A percentile compares a stretch with the other conserved stretches of the same genome.
phyloP scores from a whole-genome alignment of 2,113 vertebrate genomes.

The Nestor notabilis region DNA sequence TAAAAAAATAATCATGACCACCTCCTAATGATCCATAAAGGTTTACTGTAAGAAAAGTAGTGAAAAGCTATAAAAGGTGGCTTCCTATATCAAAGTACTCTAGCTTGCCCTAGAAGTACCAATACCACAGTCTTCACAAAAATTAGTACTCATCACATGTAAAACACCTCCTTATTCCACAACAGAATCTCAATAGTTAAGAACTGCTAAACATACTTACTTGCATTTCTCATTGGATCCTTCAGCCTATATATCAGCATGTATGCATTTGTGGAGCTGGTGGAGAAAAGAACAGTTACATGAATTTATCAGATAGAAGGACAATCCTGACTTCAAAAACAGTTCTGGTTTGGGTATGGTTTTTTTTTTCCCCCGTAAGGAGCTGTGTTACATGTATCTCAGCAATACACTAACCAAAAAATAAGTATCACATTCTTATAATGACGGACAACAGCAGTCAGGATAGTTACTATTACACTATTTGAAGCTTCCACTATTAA shows the following conservation, averaged over 20 bases:
- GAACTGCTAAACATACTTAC: constrained; percentile 78
- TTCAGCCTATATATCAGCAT: constrained; percentile 99
- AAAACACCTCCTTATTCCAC: background rate
- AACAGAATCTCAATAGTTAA: background rate
- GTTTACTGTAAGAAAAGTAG: background rate
- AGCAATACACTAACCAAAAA: background rate
- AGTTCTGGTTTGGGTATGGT: too few relatives aligned
- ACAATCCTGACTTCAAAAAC: background rate
- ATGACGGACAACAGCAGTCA: background rate
- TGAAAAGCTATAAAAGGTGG: background rate
- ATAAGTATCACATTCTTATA: background rate
- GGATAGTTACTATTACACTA: background rate
- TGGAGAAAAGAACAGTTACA: background rate
- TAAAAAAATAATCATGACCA: background rate
- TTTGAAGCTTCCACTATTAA: background rate
- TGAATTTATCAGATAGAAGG: background rate
- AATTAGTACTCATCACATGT: background rate
- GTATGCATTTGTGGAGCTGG: constrained; percentile 97
- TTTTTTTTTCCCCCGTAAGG: background rate
- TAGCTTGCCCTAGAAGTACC: background rate
- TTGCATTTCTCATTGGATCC: constrained; percentile 92
- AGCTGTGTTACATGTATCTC: background rate
- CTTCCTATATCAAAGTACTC: background rate
- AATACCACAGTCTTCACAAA: background rate
- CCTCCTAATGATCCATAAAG: background rate